phyloP scores from a whole-genome alignment of 92 coral and sea anemone species.

The Phymanthus crucifer region DNA sequence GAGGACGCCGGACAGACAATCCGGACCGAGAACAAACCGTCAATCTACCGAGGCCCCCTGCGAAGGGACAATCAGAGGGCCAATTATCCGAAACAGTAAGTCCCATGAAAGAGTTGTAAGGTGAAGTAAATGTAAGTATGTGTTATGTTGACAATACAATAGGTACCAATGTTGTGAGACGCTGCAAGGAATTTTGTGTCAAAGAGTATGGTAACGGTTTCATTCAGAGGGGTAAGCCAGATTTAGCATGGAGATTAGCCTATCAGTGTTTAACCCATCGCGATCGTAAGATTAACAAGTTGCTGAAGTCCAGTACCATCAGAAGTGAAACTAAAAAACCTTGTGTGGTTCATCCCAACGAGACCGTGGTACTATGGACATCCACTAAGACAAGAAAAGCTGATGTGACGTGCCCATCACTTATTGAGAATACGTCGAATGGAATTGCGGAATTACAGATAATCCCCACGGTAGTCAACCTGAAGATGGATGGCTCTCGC shows the following conservation, averaged over 20 bases:
- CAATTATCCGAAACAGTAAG: not conserved
- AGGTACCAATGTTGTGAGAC: too few relatives aligned
- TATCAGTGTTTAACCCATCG: not conserved
- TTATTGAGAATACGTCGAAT: not conserved
- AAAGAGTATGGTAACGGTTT: too few relatives aligned
- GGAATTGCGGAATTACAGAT: not conserved
- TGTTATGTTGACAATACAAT: not conserved
- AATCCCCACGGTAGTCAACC: not conserved
- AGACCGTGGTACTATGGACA: too few relatives aligned
- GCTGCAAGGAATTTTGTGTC: too few relatives aligned
- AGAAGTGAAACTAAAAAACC: too few relatives aligned
- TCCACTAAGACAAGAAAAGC: too few relatives aligned
- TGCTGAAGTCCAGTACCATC: too few relatives aligned
- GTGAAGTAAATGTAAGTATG: conserved; percentile 28
- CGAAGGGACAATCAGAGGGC: conserved; percentile 14
- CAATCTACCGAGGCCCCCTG: conserved; percentile 20
- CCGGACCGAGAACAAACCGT: not conserved
- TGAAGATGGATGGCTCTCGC: conserved; percentile 10
- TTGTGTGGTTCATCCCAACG: too few relatives aligned
- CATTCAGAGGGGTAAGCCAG: not conserved
- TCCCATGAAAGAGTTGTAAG: not conserved
- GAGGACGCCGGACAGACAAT: not conserved
- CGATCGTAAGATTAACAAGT: not conserved
- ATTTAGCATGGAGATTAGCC: not conserved
- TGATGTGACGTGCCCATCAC: not conserved